Evolutionary conservation across 2,888 invertebrate species (phyloP), one percentile per base, ranked within the genome.

Genomic region (Apocheima hispidaria): DNA sequence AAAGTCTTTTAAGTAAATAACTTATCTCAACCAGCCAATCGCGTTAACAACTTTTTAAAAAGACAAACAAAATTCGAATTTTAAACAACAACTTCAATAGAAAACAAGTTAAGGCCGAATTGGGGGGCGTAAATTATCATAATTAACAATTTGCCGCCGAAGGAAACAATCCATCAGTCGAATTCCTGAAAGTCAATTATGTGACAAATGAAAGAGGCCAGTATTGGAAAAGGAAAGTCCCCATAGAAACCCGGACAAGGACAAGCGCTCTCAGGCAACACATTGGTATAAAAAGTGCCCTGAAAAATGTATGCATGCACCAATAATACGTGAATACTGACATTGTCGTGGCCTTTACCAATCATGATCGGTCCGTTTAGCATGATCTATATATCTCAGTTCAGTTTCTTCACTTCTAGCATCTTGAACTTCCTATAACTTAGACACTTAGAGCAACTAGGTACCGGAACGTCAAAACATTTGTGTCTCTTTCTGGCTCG

Each of bases 121-220:
- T 61, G 66, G 70, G n/a, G 71, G 69, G 67, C 59, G 69, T 64
- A 75, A 79, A 88, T 88, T 88, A 85, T 77, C 83, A 88, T 88
- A 86, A 87, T 88, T 87, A 88, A 86, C 86, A 87, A 87, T 85
- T 86, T 82, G 73, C 77, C 70, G 81, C 79, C 81, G 80, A 86
- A 87, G 79, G 81, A 76, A 82, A 84, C 86, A 87, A 86, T 88
- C 85, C 82, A 88, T 88, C 87, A 87, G 74, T 62, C 60, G 71
- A 79, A 81, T 79, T 83, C 81, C 73, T 70, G 72, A 78, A 78
- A 85, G 83, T 79, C 80, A 87, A 87, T 88, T 88, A 85, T 75
- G 77, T 73, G 79, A 76, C 63, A 72, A 72, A 73, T 66, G 72
- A 58, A 57, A 56, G 60, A 63, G 68, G 63, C 59, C 55, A 63